Conservation (phyloP, 2,888 invertebrate species). For the Plagodis pulveraria region DNA sequence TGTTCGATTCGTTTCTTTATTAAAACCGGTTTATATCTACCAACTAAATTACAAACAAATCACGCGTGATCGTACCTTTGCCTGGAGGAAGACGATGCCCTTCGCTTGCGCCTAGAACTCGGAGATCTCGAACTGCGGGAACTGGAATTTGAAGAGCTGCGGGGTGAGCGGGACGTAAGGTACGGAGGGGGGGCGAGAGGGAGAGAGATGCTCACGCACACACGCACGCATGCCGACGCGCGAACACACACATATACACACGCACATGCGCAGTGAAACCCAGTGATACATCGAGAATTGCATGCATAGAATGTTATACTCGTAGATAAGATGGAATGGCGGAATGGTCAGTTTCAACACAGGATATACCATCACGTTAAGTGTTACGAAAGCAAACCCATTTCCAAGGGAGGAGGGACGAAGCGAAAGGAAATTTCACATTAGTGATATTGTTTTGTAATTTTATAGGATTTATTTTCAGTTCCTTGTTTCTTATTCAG, state of each 20-base stretch:
- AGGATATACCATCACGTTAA: slow-evolving; percentile 69
- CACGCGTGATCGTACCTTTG: slow-evolving; percentile 65
- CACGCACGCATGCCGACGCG: slow-evolving; percentile 33
- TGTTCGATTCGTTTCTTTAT: too few species aligned
- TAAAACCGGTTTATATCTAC: too few species aligned
- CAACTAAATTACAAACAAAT: neutral
- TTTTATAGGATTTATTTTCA: slow-evolving; percentile 3
- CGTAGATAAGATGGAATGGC: slow-evolving; percentile 43
- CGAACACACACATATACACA: slow-evolving; percentile 33
- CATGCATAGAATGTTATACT: slow-evolving; percentile 64
- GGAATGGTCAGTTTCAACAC: slow-evolving; percentile 61
- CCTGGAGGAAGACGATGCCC: slow-evolving; percentile 75
- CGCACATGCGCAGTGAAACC: slow-evolving; percentile 51
- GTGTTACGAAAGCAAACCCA: slow-evolving; percentile 74
- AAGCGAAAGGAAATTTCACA: slow-evolving; percentile 56
- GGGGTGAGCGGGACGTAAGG: slow-evolving; percentile 70
- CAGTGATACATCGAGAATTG: slow-evolving; percentile 46
- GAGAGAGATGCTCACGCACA: slow-evolving; percentile 34
- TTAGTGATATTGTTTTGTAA: slow-evolving; percentile 42
- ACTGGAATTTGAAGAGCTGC: slow-evolving; percentile 85
- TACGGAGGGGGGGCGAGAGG: slow-evolving; percentile 45
- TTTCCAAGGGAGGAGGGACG: slow-evolving; percentile 58
- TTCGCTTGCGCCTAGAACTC: slow-evolving; percentile 70
- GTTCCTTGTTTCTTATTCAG: neutral
- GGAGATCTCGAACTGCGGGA: slow-evolving; percentile 79